phyloP scores from a whole-genome alignment of 30 jellyfish, hydroid and myxozoan genomes.

The Aurelia aurita complex sp. Pacific region DNA sequence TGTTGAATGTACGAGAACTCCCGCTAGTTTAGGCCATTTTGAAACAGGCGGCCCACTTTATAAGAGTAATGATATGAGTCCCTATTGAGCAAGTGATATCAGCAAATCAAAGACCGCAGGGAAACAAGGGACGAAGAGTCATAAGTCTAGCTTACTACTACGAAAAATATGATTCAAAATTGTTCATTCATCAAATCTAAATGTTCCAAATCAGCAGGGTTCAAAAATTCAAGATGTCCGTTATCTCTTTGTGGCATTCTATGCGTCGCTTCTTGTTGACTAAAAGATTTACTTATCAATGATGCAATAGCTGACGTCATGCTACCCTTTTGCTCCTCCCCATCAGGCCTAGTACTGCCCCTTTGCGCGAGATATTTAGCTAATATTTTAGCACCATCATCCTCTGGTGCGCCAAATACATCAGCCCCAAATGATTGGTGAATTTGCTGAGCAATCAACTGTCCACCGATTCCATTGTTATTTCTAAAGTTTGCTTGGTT shows the following conservation, averaged over 20 bases:
- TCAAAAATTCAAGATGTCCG: slow-evolving; percentile 36
- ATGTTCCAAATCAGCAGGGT: slow-evolving; percentile 48
- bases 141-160: too few species aligned
- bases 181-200: slow-evolving; percentile 60
- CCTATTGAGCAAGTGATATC: too few species aligned
- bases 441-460: slow-evolving; percentile 53
- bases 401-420: slow-evolving; percentile 66
- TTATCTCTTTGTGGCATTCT: slow-evolving; percentile 33
- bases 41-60: too few species aligned
- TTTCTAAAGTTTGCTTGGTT: slow-evolving; percentile 1
- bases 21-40: too few species aligned
- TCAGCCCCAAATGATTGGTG: slow-evolving; percentile 75
- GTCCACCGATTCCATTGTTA: slow-evolving; percentile 46
- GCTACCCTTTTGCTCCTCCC: slow-evolving; percentile 34
- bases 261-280: slow-evolving; percentile 65
- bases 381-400: slow-evolving; percentile 65
- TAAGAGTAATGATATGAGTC: too few species aligned
- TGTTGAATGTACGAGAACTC: too few species aligned
- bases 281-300: slow-evolving; percentile 50
- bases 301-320: slow-evolving; percentile 68
- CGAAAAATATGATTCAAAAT: slow-evolving; percentile 8
- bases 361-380: slow-evolving; percentile 70
- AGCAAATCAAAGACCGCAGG: too few species aligned
- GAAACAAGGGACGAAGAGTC: too few species aligned
- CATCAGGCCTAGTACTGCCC: slow-evolving; percentile 58